These are phyloP conservation scores for Zhuqinia jingwanae DNA, from an alignment of 2,888 invertebrate genomes.

Conservation along the genomic window DNA sequence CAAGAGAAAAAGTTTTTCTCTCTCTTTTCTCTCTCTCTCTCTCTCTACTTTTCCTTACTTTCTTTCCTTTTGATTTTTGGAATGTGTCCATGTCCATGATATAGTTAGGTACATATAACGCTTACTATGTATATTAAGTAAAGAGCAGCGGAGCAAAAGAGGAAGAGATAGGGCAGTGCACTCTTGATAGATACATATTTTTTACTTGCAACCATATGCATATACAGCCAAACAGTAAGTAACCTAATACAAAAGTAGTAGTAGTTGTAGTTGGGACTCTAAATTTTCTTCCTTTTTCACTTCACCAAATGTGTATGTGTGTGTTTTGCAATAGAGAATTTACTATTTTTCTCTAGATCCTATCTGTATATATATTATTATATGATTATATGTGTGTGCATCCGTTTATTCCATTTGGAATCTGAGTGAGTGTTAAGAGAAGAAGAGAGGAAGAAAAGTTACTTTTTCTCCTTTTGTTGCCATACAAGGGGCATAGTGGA, in stretches of 20 bases:
- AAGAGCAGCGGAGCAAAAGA: conserved; percentile 30
- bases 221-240: conserved; percentile 4
- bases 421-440: background rate
- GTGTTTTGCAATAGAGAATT: background rate
- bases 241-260: background rate
- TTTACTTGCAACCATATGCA: conserved; percentile 6
- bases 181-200: conserved; percentile 51
- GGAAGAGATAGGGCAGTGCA: conserved; percentile 67
- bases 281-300: conserved; percentile 10
- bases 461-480: conserved; percentile 27
- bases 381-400: no score
- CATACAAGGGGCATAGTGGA: background rate
- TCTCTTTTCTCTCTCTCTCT: conserved; percentile 5
- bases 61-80: background rate
- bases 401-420: no score
- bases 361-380: background rate
- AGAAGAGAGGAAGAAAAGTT: background rate
- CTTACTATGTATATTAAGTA: background rate
- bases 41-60: background rate
- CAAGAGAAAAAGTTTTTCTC: conserved; percentile 14
- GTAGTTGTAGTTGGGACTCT: no score
- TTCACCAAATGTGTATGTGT: conserved; percentile 20
- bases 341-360: background rate
- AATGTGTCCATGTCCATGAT: conserved; percentile 22
- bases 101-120: background rate